phyloP scores from a whole-genome alignment of 2,888 invertebrate genomes.

The Nipponacmea schrenckii region DNA sequence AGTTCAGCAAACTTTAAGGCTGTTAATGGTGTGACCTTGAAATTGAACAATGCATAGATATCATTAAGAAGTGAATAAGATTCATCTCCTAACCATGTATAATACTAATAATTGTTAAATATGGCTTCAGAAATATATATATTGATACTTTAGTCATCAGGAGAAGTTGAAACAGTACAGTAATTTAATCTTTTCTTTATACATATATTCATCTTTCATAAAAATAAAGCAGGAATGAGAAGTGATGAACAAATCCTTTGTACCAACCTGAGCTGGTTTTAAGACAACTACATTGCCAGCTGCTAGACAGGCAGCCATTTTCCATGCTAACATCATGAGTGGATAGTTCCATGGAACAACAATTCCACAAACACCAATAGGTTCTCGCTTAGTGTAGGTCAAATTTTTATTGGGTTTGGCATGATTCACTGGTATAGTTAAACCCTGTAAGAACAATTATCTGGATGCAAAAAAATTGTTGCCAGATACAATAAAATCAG shows the following conservation, averaged over 20 bases:
- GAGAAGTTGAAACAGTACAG: no score
- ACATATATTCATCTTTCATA: no score
- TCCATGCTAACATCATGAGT: constrained; percentile 98
- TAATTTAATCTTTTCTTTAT: no score
- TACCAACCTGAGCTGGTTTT: constrained; percentile 82
- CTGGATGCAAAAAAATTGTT: not conserved
- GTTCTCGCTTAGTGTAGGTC: constrained; percentile 88
- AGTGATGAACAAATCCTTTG: no score
- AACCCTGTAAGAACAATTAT: constrained; percentile 71
- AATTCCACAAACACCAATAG: constrained; percentile 90
- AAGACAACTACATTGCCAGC: constrained; percentile 96
- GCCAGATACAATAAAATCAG: no score
- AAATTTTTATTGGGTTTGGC: constrained; percentile 91
- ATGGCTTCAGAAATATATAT: no score
- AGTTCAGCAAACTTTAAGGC: constrained; percentile 96
- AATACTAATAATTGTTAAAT: no score
- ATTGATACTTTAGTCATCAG: no score
- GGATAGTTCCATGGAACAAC: constrained; percentile 99
- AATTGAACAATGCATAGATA: constrained; percentile 13
- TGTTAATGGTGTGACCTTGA: constrained; percentile 84
- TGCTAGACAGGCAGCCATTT: constrained; percentile 96
- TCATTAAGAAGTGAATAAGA: no score
- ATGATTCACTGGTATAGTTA: constrained; percentile 90
- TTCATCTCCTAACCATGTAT: no score
- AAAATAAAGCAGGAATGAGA: no score